These are phyloP conservation scores for Caenorhabditis afra DNA, from an alignment of 2,888 invertebrate genomes.

Conservation along the genomic window DNA sequence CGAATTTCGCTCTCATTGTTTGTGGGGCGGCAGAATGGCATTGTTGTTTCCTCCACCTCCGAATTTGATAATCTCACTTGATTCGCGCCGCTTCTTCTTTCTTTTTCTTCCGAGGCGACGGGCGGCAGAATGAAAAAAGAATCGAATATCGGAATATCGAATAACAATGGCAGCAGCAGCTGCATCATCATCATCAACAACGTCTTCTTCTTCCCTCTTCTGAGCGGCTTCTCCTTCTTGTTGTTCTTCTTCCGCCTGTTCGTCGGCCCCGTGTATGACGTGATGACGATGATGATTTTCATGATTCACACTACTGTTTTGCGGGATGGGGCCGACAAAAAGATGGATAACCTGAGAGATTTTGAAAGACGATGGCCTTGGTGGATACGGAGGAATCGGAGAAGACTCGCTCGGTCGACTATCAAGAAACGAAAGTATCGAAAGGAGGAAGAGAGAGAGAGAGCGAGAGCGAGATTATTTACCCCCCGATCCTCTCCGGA, in stretches of 20 bases:
- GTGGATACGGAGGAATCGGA: constrained; percentile 23
- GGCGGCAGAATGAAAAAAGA: constrained; percentile 29
- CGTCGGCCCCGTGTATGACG: neutral
- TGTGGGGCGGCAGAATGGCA: constrained; percentile 20
- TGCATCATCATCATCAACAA: constrained; percentile 7
- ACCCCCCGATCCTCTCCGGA: constrained; percentile 6
- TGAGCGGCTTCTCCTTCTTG: constrained; percentile 2
- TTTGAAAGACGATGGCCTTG: constrained; percentile 42
- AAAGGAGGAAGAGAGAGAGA: constrained; percentile 2
- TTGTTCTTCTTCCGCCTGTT: constrained; percentile 3
- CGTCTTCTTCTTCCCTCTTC: constrained; percentile 1
- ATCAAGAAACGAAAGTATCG: constrained; percentile 27
- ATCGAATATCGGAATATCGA: constrained; percentile 55
- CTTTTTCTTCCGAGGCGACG: neutral
- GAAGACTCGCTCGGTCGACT: neutral
- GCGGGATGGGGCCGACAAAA: constrained; percentile 24
- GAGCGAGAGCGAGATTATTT: constrained; percentile 13
- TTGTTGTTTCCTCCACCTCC: constrained; percentile 3
- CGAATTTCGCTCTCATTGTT: constrained; percentile 30
- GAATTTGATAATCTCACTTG: constrained; percentile 38
- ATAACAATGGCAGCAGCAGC: constrained; percentile 47
- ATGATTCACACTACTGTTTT: constrained; percentile 27
- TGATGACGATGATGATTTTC: constrained; percentile 18
- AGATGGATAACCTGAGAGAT: constrained; percentile 40
- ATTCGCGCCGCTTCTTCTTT: neutral